These are phyloP conservation scores for Halichoerus grypus DNA, from an alignment of 2,113 vertebrate genomes.

Conservation along the genomic window DNA sequence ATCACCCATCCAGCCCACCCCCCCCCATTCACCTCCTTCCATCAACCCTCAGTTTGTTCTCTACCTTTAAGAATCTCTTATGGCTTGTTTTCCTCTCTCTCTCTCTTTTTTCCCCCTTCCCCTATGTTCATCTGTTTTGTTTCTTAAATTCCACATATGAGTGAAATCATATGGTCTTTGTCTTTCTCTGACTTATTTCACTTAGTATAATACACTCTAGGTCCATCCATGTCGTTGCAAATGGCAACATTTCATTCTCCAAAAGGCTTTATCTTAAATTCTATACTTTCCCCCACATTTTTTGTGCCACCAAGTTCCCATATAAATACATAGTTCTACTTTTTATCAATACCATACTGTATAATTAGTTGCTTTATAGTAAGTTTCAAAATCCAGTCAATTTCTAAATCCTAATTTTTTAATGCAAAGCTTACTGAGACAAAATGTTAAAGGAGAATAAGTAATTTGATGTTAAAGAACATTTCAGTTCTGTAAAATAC, in stretches of 20 bases:
- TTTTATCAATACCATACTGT: not conserved
- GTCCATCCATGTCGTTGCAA: no score
- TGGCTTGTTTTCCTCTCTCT: not conserved
- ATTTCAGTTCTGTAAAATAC: slow-evolving; percentile 24
- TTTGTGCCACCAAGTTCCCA: not conserved
- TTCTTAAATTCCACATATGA: no score
- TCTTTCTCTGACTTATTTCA: no score
- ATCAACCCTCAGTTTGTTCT: not conserved
- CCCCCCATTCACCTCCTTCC: not conserved
- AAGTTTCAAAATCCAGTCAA: slow-evolving; percentile 38
- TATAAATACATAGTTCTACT: not conserved
- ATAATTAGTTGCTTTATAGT: not conserved
- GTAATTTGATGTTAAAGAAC: slow-evolving; percentile 4
- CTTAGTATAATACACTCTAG: no score
- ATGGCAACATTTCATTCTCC: not conserved
- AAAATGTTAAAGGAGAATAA: slow-evolving; percentile 27
- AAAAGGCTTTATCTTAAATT: slow-evolving; percentile 50
- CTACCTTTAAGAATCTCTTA: not conserved
- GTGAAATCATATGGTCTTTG: no score
- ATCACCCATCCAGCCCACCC: not conserved
- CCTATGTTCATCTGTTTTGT: no score
- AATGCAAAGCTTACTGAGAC: not conserved
- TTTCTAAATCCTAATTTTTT: slow-evolving; percentile 19
- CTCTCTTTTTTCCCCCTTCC: not conserved
- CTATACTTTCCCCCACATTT: not conserved